These are phyloP conservation scores for Pagetopsis macropterus DNA, from an alignment of 2,797 vertebrate species.

Conservation along the genomic window DNA sequence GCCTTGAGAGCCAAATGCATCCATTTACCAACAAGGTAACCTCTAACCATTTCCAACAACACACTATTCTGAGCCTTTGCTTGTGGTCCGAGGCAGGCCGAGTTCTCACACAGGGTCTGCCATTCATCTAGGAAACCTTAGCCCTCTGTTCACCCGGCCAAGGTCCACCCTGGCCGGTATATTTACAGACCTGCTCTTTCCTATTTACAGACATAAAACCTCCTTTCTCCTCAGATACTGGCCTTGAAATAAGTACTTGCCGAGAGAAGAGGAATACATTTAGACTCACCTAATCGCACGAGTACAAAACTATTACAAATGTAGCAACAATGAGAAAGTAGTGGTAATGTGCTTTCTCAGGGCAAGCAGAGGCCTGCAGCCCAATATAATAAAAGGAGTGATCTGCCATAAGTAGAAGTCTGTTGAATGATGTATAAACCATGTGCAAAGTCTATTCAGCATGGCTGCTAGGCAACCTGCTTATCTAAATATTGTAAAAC, in stretches of 20 bases:
- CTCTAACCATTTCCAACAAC: conserved; percentile 69
- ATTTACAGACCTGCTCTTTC: conserved; percentile 67
- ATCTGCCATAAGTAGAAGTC: conserved; percentile 45
- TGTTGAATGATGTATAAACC: conserved; percentile 68
- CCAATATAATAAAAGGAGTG: conserved; percentile 40
- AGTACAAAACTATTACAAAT: conserved; percentile 35
- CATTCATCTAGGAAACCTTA: conserved; percentile 77
- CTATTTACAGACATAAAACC: conserved; percentile 66
- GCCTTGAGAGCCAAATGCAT: conserved; percentile 21
- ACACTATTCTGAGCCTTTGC: conserved; percentile 65
- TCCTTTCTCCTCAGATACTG: conserved; percentile 61
- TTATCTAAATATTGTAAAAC: conserved; percentile 83
- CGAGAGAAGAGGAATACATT: conserved; percentile 13
- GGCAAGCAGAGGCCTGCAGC: conserved; percentile 54
- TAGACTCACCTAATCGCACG: conserved; percentile 7
- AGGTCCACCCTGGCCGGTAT: conserved; percentile 51
- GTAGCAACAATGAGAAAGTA: conserved; percentile 15
- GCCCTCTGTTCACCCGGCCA: conserved; percentile 58
- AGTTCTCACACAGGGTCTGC: conserved; percentile 66
- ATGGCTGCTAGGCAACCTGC: conserved; percentile 70
- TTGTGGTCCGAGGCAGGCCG: conserved; percentile 43
- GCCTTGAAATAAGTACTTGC: conserved; percentile 45
- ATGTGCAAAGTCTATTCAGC: conserved; percentile 69
- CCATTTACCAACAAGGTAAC: conserved; percentile 52
- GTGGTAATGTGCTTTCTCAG: neutral